phyloP scores from a whole-genome alignment of 2,797 vertebrate species.

The Cephalopachus bancanus region DNA sequence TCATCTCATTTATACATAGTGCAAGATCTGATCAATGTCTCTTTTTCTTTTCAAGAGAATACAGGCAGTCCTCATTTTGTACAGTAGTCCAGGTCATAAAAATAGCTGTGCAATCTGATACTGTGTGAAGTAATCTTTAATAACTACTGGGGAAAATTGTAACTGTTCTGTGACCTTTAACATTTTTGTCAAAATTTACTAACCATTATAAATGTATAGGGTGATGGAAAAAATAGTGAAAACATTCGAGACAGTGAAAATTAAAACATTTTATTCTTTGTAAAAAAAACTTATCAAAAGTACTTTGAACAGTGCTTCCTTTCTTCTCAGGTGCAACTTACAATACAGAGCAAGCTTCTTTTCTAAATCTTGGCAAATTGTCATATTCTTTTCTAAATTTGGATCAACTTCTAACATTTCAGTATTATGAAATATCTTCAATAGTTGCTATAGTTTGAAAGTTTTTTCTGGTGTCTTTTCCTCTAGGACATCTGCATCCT shows the following conservation, averaged over 20 bases:
- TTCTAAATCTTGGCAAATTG: background rate
- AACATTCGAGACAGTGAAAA: background rate
- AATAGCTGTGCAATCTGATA: background rate
- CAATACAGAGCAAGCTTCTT: background rate
- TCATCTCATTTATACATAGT: background rate
- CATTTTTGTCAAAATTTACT: background rate
- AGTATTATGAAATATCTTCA: background rate
- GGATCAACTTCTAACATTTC: background rate
- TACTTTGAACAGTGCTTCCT: background rate
- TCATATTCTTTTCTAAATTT: background rate
- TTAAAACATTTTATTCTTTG: slow-evolving; percentile 42
- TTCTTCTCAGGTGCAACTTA: background rate
- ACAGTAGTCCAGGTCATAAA: background rate
- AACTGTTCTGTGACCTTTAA: background rate
- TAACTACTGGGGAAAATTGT: background rate
- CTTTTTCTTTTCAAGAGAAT: slow-evolving; percentile 38
- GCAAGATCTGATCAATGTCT: background rate
- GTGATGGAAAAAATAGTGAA: background rate
- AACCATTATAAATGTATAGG: background rate
- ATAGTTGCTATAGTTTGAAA: background rate
- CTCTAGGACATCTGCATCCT: background rate
- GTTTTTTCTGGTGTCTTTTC: background rate
- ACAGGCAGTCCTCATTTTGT: background rate
- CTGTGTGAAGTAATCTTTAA: background rate
- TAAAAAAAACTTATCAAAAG: background rate